A percentile compares a stretch with the other conserved stretches of the same genome.
Evolutionary conservation across 1,140 invertebrate species (phyloP).

Genomic region (Theocolax elegans): DNA sequence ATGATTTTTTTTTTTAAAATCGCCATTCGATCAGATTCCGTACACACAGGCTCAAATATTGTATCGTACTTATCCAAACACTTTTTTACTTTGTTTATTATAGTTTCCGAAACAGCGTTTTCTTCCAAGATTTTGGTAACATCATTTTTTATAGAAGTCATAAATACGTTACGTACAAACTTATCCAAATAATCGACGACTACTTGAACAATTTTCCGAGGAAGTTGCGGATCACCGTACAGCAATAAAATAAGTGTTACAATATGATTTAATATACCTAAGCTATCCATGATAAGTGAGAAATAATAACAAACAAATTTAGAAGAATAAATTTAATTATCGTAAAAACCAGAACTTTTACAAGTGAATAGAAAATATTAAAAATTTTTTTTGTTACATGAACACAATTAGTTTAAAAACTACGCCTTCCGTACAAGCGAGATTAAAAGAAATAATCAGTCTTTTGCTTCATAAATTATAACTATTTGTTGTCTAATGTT

Average conservation of each 20-base stretch:
- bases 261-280: slow-evolving; percentile 21
- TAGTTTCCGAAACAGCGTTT: not conserved
- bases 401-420: not conserved
- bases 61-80: slow-evolving; percentile 1
- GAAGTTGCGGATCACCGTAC: slow-evolving; percentile 29
- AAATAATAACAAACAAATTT: not conserved
- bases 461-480: too few species aligned
- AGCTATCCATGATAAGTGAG: slow-evolving; percentile 9
- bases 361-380: too few species aligned
- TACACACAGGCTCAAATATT: slow-evolving; percentile 7
- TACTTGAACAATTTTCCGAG: slow-evolving; percentile 22
- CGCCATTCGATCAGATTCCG: slow-evolving; percentile 23
- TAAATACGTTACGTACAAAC: slow-evolving; percentile 4
- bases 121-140: not conserved
- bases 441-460: too few species aligned
- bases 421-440: not conserved
- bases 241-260: slow-evolving; percentile 33
- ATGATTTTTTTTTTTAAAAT: slow-evolving; percentile 27
- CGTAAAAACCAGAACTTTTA: not conserved
- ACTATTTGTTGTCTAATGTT: too few species aligned
- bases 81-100: slow-evolving; percentile 16
- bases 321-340: too few species aligned
- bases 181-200: not conserved
- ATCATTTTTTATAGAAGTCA: slow-evolving; percentile 31
- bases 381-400: not conserved